phyloP scores from a whole-genome alignment of 2,113 vertebrate species.

The Corapipo altera region DNA sequence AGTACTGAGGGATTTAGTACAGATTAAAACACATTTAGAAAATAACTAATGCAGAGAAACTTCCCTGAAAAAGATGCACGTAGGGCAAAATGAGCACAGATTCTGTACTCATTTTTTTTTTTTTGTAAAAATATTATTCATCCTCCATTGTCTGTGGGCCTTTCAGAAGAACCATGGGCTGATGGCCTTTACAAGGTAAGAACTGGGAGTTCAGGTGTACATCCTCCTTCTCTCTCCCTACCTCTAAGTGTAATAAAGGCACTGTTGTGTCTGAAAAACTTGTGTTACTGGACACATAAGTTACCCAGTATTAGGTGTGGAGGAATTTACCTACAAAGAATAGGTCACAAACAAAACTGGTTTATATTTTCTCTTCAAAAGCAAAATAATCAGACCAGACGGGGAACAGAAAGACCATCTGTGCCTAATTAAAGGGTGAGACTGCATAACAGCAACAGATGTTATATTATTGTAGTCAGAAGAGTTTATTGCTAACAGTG shows the following conservation, averaged over 20 bases:
- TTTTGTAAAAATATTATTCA: neutral
- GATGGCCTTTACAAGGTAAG: neutral
- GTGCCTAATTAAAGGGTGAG: slow-evolving; percentile 40
- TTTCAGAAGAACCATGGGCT: neutral
- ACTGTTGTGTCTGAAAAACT: neutral
- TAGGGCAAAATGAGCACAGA: neutral
- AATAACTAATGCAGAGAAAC: neutral
- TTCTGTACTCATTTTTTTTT: neutral
- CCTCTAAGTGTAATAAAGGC: neutral
- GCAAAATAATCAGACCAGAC: neutral
- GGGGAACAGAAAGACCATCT: slow-evolving; percentile 5
- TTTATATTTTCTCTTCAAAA: slow-evolving; percentile 10
- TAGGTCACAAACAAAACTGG: neutral
- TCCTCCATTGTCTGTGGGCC: neutral
- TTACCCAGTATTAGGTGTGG: neutral
- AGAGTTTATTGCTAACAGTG: slow-evolving; percentile 35
- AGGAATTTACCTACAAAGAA: neutral
- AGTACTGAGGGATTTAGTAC: neutral
- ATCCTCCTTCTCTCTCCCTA: neutral
- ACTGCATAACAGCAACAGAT: slow-evolving; percentile 45
- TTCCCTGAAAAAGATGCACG: neutral
- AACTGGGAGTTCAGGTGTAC: neutral
- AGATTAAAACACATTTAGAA: neutral
- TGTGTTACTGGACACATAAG: neutral
- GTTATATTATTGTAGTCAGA: slow-evolving; percentile 25